Percentiles rank a stretch among this genome's conserved stretches.
Conservation (phyloP, 2,797 vertebrate species). For the Mallotus villosus region DNA sequence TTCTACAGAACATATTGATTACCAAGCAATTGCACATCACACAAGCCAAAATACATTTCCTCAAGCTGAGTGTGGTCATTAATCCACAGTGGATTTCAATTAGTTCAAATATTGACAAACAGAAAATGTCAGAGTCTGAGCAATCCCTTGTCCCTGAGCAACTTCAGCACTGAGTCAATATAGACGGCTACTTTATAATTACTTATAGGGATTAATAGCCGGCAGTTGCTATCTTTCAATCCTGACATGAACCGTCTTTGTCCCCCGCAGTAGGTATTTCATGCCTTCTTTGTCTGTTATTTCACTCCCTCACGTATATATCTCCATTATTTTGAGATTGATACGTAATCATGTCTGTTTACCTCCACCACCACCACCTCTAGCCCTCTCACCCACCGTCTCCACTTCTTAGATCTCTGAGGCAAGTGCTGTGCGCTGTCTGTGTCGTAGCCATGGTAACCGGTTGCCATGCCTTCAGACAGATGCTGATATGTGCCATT, state of each 20-base stretch:
- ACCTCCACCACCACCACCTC: neutral
- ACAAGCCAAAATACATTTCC: neutral
- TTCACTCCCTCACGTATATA: neutral
- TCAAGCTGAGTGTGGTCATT: neutral
- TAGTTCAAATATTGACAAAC: neutral
- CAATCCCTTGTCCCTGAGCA: neutral
- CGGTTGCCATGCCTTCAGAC: slow-evolving; percentile 12
- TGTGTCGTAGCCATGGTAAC: slow-evolving; percentile 20
- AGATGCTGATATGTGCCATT: slow-evolving; percentile 17
- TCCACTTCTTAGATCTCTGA: neutral
- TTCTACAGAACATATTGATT: no score
- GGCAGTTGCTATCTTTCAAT: neutral
- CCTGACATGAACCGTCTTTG: neutral
- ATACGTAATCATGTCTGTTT: no score
- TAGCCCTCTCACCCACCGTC: neutral
- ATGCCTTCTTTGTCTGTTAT: no score
- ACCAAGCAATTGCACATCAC: neutral
- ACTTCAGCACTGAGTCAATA: neutral
- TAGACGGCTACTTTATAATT: neutral
- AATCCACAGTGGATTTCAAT: neutral
- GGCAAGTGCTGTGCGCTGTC: neutral
- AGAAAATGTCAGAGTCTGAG: neutral
- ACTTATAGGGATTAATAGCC: neutral
- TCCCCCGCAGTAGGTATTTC: neutral
- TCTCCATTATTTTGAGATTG: no score